Percentiles rank a stretch among this genome's conserved stretches.
phyloP scores from a whole-genome alignment of 2,797 vertebrate species.

The Gymnodraco acuticeps region DNA sequence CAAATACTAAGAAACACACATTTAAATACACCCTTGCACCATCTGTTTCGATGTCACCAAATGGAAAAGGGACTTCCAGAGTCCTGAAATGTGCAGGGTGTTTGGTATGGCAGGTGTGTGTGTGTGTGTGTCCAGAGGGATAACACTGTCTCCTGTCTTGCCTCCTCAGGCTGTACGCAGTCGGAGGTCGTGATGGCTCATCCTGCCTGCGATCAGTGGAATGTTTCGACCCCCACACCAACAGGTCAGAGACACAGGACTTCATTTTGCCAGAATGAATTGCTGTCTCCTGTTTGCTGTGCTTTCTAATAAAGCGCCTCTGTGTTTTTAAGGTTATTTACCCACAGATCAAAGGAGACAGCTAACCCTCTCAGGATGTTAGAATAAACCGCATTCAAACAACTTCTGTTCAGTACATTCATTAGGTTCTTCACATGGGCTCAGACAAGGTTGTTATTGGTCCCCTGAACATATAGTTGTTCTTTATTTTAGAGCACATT shows the following conservation, averaged over 20 bases:
- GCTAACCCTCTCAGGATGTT: constrained; percentile 42
- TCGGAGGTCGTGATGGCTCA: constrained; percentile 96
- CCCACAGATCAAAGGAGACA: constrained; percentile 55
- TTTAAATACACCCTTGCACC: constrained; percentile 16
- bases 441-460: neutral
- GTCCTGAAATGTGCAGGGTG: constrained; percentile 15
- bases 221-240: constrained; percentile 98
- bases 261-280: constrained; percentile 52
- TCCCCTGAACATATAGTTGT: neutral
- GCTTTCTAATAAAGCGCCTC: constrained; percentile 16
- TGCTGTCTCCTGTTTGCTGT: constrained; percentile 23
- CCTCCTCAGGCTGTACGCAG: constrained; percentile 91
- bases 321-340: constrained; percentile 46
- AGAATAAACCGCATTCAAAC: constrained; percentile 29
- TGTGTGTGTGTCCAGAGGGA: constrained; percentile 27
- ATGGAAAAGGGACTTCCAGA: constrained; percentile 44
- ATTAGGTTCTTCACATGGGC: constrained; percentile 19
- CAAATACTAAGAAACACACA: constrained; percentile 24
- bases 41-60: constrained; percentile 58
- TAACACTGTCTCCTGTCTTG: constrained; percentile 55
- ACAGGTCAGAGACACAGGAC: constrained; percentile 85
- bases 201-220: constrained; percentile 98
- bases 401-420: constrained; percentile 33
- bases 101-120: constrained; percentile 7
- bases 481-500: neutral